These are phyloP conservation scores for Pogonus chalceus DNA, from an alignment of 1,140 invertebrate species.

Conservation along the genomic window DNA sequence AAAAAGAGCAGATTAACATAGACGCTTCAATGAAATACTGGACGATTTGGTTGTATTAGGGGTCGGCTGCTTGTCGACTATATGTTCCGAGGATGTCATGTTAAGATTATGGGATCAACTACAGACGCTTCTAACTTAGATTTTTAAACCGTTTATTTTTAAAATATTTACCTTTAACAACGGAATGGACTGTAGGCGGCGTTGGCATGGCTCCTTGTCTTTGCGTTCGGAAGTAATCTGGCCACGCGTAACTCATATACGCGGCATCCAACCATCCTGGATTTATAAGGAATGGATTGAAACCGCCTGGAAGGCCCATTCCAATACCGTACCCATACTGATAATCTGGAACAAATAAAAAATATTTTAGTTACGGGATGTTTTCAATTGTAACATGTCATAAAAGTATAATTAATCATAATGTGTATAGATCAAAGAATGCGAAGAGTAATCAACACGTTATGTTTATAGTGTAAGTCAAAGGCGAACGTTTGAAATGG, in stretches of 20 bases:
- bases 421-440: slow-evolving; percentile 2
- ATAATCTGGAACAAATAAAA: slow-evolving; percentile 50
- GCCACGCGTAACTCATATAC: slow-evolving; percentile 62
- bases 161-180: slow-evolving; percentile 47
- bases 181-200: slow-evolving; percentile 34
- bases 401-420: neutral
- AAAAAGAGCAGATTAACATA: slow-evolving; percentile 43
- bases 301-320: slow-evolving; percentile 52
- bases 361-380: slow-evolving; percentile 1
- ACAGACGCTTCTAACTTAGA: too few species aligned
- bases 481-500: neutral
- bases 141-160: slow-evolving; percentile 15
- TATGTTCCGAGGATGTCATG: neutral
- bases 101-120: slow-evolving; percentile 1
- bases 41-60: neutral
- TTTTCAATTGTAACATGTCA: neutral
- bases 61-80: slow-evolving; percentile 18
- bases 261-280: slow-evolving; percentile 66
- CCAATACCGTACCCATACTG: slow-evolving; percentile 48
- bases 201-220: slow-evolving; percentile 34
- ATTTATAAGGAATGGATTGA: slow-evolving; percentile 59
- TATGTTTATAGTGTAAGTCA: neutral
- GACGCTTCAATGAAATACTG: slow-evolving; percentile 29
- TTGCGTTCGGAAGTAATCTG: slow-evolving; percentile 50
- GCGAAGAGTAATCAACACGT: neutral